These are phyloP conservation scores for Myotis yumanensis DNA, from an alignment of 2,113 vertebrate genomes.

Conservation along the genomic window DNA sequence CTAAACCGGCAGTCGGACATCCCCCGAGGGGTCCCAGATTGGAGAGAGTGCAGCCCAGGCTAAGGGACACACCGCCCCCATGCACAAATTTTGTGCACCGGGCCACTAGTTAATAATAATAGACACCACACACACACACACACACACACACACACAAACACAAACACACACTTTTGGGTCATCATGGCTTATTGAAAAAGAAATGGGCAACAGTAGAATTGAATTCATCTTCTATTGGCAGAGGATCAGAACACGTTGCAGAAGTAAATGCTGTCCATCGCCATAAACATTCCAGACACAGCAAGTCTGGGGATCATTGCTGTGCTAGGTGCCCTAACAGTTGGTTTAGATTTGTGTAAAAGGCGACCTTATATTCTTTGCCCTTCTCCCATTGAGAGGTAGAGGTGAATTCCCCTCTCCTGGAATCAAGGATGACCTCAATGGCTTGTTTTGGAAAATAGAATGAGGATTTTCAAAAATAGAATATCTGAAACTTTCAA, in stretches of 20 bases:
- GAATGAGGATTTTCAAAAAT: conserved; percentile 38
- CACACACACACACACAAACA: too few species aligned
- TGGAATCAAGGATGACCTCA: background rate
- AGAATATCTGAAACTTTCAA: background rate
- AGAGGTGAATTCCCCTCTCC: background rate
- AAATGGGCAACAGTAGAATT: background rate
- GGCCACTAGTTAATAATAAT: background rate
- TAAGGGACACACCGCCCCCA: too few species aligned
- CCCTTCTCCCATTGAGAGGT: background rate
- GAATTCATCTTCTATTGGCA: background rate
- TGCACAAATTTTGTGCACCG: too few species aligned
- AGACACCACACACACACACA: background rate
- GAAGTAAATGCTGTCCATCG: background rate
- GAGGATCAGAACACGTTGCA: background rate
- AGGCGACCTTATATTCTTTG: background rate
- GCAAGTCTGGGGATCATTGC: background rate
- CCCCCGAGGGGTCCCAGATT: too few species aligned
- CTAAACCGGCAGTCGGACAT: too few species aligned
- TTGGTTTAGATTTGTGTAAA: background rate
- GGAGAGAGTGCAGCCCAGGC: too few species aligned
- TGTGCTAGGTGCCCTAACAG: background rate
- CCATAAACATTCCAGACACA: background rate
- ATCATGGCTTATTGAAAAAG: background rate
- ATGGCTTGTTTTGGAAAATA: conserved; percentile 14
- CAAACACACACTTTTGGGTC: background rate